Evolutionary conservation across 2,888 invertebrate species (phyloP).

Genomic region (Sepioteuthis lessoniana): DNA sequence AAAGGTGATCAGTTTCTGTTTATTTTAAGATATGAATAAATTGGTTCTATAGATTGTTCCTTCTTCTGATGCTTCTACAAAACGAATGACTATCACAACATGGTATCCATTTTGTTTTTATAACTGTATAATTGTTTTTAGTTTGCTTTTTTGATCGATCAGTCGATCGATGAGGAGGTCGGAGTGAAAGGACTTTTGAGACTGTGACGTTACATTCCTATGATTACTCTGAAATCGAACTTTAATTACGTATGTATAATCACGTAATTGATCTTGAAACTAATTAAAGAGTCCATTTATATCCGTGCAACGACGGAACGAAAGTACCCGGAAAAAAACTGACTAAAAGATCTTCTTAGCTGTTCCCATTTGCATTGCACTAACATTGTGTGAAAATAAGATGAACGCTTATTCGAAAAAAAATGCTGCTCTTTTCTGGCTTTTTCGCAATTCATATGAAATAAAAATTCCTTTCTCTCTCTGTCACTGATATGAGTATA

Average conservation of each 20-base stretch:
- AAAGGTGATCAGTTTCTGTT: no score
- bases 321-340: not conserved
- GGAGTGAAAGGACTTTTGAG: not conserved
- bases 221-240: not conserved
- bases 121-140: not conserved
- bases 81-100: no score
- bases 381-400: not conserved
- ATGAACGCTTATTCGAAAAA: not conserved
- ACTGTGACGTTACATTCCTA: not conserved
- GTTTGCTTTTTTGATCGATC: not conserved
- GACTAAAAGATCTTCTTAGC: no score
- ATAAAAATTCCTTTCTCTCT: no score
- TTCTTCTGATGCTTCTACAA: no score
- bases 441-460: no score
- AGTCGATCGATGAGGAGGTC: not conserved
- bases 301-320: not conserved
- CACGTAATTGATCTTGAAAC: constrained; percentile 33
- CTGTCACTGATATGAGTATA: no score
- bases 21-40: no score
- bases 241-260: not conserved
- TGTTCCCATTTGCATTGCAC: no score
- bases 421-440: no score
- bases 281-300: not conserved
- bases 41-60: no score
- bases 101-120: no score